A percentile compares a stretch with the other conserved stretches of the same genome.
Conservation (phyloP, 64 coral and sea anemone species). For the Pocillopora damicornis region DNA sequence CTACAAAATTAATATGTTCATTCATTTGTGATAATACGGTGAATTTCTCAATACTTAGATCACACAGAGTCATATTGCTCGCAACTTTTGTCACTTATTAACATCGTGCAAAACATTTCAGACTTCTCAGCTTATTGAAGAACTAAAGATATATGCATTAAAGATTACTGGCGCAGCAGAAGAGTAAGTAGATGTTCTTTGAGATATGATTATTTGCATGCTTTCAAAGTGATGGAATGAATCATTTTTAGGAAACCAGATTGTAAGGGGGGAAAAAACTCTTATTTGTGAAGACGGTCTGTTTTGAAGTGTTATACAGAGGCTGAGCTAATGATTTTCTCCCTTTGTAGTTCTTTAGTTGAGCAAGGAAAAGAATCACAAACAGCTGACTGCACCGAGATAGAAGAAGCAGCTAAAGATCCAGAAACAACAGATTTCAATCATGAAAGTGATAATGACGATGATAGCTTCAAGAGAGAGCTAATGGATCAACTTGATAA, state of each 20-base stretch:
- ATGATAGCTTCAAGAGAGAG: conserved; percentile 51
- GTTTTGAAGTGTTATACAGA: too few species aligned
- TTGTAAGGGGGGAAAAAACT: too few species aligned
- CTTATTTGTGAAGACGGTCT: too few species aligned
- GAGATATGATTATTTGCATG: not conserved
- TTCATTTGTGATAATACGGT: too few species aligned
- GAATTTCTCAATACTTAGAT: too few species aligned
- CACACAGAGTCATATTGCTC: not conserved
- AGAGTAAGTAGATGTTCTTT: conserved; percentile 7
- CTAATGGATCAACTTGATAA: conserved; percentile 77
- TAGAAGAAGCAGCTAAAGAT: not conserved
- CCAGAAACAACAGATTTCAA: not conserved
- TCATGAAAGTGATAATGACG: not conserved
- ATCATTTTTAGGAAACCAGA: too few species aligned
- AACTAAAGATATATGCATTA: conserved; percentile 43
- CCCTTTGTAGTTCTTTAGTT: not conserved
- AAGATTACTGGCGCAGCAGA: conserved; percentile 20
- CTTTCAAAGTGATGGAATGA: too few species aligned
- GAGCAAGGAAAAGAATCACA: not conserved
- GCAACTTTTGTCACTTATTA: too few species aligned
- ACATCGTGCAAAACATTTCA: not conserved
- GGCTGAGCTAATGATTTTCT: not conserved
- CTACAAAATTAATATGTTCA: too few species aligned
- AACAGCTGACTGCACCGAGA: not conserved
- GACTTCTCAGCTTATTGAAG: conserved; percentile 50